A percentile compares a stretch with the other conserved stretches of the same genome.
Evolutionary conservation across 2,888 invertebrate species (phyloP).

Genomic region (Endomychus coccineus): DNA sequence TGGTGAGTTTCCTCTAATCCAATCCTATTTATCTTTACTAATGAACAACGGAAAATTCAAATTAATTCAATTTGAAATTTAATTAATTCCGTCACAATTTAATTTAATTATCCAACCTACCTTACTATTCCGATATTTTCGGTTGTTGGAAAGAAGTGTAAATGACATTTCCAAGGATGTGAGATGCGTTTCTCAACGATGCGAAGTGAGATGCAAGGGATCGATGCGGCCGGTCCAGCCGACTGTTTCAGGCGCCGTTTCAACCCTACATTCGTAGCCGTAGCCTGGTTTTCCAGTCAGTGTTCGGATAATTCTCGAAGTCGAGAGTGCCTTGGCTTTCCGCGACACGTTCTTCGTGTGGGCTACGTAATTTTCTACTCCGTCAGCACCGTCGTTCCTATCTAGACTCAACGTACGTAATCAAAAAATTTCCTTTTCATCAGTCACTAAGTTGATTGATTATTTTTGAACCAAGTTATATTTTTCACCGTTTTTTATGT

Average conservation of each 20-base stretch:
- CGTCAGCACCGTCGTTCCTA: slow-evolving; percentile 7
- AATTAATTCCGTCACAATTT: too few species aligned
- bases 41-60: slow-evolving; percentile 2
- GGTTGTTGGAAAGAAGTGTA: background rate
- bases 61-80: slow-evolving; percentile 1
- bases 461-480: background rate
- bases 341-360: slow-evolving; percentile 9
- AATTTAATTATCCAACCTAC: too few species aligned
- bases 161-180: background rate
- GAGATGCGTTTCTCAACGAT: too few species aligned
- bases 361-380: slow-evolving; percentile 8
- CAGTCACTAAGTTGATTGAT: too few species aligned
- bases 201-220: slow-evolving; percentile 26
- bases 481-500: background rate
- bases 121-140: too few species aligned
- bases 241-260: slow-evolving; percentile 35
- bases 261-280: slow-evolving; percentile 26
- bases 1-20: too few species aligned
- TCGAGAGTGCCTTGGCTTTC: slow-evolving; percentile 5
- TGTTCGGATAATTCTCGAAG: slow-evolving; percentile 28
- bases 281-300: slow-evolving; percentile 36
- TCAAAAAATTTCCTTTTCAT: too few species aligned
- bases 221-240: slow-evolving; percentile 41
- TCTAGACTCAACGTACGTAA: too few species aligned
- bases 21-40: too few species aligned